These are phyloP conservation scores for Dasypogon diadema DNA, from an alignment of 2,888 invertebrate species.

Conservation along the genomic window DNA sequence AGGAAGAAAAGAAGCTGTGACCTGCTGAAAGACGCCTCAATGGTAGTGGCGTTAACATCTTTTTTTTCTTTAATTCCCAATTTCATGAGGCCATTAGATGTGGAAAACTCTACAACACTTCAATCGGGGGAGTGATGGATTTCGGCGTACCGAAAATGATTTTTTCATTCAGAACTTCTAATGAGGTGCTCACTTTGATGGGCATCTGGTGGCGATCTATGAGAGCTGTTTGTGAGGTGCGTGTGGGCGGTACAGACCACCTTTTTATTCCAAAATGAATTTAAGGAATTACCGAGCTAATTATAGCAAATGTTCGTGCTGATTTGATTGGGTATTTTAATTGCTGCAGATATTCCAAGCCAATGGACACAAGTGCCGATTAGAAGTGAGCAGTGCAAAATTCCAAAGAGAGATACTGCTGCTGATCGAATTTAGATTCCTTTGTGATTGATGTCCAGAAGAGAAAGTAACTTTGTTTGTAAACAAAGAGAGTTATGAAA, in stretches of 20 bases:
- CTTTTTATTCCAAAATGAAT: neutral
- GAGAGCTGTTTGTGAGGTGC: neutral
- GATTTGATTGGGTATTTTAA: slow-evolving; percentile 9
- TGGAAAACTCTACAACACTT: neutral
- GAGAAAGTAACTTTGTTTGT: slow-evolving; percentile 12
- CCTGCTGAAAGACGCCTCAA: neutral
- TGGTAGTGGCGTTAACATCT: slow-evolving; percentile 7
- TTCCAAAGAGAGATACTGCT: neutral
- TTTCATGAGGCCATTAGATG: neutral
- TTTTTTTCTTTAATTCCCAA: neutral
- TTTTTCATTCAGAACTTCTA: neutral
- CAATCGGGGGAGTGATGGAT: too few species aligned
- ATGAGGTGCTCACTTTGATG: neutral
- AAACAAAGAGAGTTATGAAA: slow-evolving; percentile 19
- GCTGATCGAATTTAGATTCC: too few species aligned
- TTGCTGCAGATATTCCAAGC: slow-evolving; percentile 4
- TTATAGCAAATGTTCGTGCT: neutral
- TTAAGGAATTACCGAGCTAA: neutral
- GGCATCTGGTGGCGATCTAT: neutral
- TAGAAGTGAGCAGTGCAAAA: neutral
- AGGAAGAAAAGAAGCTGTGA: neutral
- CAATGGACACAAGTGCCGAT: neutral
- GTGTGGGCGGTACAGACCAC: neutral
- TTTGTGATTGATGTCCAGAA: neutral
- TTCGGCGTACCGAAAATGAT: too few species aligned